phyloP scores from a whole-genome alignment of 2,113 vertebrate genomes.

The Murina feae region DNA sequence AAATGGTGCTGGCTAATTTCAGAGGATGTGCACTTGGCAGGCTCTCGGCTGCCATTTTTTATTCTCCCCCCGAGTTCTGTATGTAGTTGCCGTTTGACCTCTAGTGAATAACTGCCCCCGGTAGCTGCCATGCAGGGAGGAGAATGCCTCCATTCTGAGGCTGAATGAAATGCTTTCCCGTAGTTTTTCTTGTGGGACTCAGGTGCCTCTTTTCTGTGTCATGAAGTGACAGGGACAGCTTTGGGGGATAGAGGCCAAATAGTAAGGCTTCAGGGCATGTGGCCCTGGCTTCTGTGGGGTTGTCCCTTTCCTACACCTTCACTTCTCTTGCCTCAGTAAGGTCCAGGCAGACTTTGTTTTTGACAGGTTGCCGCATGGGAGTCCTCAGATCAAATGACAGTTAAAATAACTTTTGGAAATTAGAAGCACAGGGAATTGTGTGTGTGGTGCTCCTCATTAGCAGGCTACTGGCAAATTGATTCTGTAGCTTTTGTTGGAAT shows the following conservation, averaged over 20 bases:
- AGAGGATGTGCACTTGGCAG: neutral
- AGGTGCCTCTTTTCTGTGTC: neutral
- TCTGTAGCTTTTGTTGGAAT: neutral
- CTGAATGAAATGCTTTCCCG: neutral
- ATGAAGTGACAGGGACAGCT: neutral
- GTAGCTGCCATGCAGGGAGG: neutral
- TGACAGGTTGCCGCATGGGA: neutral
- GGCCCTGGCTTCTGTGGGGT: neutral
- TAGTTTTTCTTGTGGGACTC: neutral
- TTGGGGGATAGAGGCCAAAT: neutral
- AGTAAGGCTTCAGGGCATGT: neutral
- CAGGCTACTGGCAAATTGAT: neutral
- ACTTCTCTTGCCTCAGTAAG: neutral
- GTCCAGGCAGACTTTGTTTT: neutral
- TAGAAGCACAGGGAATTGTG: neutral
- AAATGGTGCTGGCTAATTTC: neutral
- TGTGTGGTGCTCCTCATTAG: neutral
- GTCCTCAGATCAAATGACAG: neutral
- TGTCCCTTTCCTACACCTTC: neutral
- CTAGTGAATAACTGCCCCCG: neutral
- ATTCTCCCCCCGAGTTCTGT: neutral
- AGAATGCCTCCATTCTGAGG: neutral
- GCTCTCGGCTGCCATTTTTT: neutral
- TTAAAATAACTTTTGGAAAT: constrained; percentile 20
- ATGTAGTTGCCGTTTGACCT: neutral